These are phyloP conservation scores for Ianthella basta DNA, from an alignment of 37 sponge, comb jelly and placozoan species.

Conservation along the genomic window DNA sequence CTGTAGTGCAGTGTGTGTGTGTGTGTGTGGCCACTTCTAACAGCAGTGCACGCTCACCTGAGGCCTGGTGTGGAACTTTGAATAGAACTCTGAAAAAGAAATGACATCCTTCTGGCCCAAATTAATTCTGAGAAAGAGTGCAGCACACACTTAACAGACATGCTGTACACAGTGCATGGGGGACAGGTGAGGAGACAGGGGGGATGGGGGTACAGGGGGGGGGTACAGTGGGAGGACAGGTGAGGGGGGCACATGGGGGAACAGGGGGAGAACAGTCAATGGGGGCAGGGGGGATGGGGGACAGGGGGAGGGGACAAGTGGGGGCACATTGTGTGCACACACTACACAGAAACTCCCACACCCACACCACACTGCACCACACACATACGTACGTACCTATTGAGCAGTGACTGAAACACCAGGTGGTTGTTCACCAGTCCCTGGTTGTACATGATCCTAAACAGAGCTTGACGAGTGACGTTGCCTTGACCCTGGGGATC, in stretches of 20 bases:
- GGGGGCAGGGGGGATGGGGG: too few species aligned
- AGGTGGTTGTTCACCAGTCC: not conserved
- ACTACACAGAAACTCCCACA: not conserved
- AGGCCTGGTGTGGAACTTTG: constrained; percentile 20
- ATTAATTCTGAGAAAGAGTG: constrained; percentile 28
- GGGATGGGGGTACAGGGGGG: too few species aligned
- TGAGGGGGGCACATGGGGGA: too few species aligned
- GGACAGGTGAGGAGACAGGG: too few species aligned
- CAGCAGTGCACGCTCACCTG: constrained; percentile 11
- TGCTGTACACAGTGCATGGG: too few species aligned
- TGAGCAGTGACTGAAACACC: not conserved
- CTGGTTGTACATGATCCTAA: constrained; percentile 41
- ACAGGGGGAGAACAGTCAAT: too few species aligned
- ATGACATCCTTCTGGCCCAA: constrained; percentile 41
- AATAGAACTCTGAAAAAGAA: constrained; percentile 50
- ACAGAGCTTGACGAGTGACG: constrained; percentile 47
- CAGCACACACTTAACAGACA: too few species aligned
- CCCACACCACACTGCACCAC: not conserved
- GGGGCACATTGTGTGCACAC: too few species aligned
- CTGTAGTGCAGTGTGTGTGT: too few species aligned
- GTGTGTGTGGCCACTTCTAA: too few species aligned
- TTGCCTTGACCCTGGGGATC: constrained; percentile 55
- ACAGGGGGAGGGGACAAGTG: too few species aligned
- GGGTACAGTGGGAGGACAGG: too few species aligned
- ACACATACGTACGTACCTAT: not conserved